phyloP scores from a whole-genome alignment of 2,113 vertebrate species.

The Thryonomys swinderianus region DNA sequence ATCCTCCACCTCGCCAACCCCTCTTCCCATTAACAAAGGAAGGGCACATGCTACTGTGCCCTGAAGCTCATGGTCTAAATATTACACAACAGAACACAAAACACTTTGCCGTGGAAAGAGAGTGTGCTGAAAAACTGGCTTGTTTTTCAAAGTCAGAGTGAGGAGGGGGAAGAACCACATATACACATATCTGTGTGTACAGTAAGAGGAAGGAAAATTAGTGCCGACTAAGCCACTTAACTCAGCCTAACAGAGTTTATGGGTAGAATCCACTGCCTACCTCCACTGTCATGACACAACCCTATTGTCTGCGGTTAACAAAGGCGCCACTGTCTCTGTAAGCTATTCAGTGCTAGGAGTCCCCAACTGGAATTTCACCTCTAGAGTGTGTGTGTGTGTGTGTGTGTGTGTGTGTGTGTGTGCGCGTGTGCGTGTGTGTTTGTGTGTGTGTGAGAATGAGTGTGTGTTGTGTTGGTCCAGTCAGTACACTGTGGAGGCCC shows the following conservation, averaged over 20 bases:
- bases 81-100: neutral
- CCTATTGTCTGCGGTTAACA: slow-evolving; percentile 51
- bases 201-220: neutral
- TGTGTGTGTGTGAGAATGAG: slow-evolving; percentile 41
- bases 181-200: neutral
- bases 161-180: neutral
- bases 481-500: neutral
- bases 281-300: slow-evolving; percentile 45
- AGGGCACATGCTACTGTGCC: neutral
- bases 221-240: neutral
- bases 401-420: slow-evolving; percentile 26
- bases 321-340: slow-evolving; percentile 2
- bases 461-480: neutral
- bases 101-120: neutral
- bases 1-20: neutral
- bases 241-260: slow-evolving; percentile 42
- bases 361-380: slow-evolving; percentile 61
- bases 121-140: neutral
- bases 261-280: slow-evolving; percentile 60
- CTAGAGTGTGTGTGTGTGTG: neutral
- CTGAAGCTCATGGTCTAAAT: neutral
- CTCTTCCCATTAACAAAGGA: neutral
- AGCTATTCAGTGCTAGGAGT: slow-evolving; percentile 61
- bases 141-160: neutral
- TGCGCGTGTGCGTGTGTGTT: slow-evolving; percentile 27